Percentiles rank a stretch among this genome's conserved stretches.
Evolutionary conservation across 2,797 vertebrate species (phyloP).

Genomic region (Masticophis lateralis): DNA sequence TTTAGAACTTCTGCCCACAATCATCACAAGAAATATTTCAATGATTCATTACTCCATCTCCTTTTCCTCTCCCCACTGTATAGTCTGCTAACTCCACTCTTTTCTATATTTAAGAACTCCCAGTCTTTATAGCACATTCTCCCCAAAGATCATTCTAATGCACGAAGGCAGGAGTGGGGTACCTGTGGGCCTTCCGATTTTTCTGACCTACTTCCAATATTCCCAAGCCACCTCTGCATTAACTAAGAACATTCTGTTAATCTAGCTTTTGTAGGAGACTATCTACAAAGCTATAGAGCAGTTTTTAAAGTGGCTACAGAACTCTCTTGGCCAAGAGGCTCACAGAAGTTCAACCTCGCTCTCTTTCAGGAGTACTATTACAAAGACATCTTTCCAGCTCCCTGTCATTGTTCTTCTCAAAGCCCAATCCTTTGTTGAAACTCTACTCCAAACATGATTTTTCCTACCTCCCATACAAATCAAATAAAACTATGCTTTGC

Average conservation of each 20-base stretch:
- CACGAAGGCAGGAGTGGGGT: neutral
- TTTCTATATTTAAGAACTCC: neutral
- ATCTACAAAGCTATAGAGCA: neutral
- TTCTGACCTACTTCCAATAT: neutral
- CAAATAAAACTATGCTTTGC: neutral
- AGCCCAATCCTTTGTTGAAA: neutral
- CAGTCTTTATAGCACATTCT: neutral
- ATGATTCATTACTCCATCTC: slow-evolving; percentile 12
- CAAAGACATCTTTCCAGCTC: neutral
- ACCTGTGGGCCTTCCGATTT: neutral
- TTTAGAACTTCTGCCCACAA: neutral
- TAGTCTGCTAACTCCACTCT: neutral
- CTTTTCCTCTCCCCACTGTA: neutral
- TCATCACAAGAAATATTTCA: slow-evolving; percentile 9
- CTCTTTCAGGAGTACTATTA: neutral
- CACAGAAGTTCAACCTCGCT: neutral
- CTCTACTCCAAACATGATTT: neutral
- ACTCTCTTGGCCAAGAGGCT: neutral
- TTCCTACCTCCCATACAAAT: too few relatives aligned
- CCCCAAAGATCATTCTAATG: neutral
- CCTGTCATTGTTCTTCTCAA: neutral
- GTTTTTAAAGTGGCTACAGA: neutral
- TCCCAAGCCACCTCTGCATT: neutral
- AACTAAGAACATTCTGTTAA: neutral
- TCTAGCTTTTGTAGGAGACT: neutral